Base-by-base conservation (phyloP, 2,797 vertebrate species). In the Rhinatrema bivittatum region DNA sequence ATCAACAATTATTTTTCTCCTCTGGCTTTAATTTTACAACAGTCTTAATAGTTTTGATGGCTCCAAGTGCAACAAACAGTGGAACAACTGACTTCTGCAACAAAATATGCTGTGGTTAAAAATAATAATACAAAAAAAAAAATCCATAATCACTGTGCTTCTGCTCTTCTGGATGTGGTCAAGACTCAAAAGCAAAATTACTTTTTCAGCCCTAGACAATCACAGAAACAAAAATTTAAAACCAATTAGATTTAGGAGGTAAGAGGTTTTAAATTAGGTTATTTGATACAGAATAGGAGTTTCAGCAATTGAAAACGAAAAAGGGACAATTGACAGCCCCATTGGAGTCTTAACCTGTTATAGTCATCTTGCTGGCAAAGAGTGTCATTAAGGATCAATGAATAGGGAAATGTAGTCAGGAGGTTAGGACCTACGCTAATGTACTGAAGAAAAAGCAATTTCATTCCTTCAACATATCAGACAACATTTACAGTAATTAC, bases 331-430 rank as follows among this genome's bases (percentile, higher is more conserved):
- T 21, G 7, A 18, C 21, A 18, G 10, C 21, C 24, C 22, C 10
- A 7, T 13, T 10, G 15, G 6, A 11, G n/a, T 17, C 5, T 5
- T 9, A 20, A 15, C 5, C 13, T 10, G 9, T 6, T n/a, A 14
- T n/a, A 10, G 24, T 10, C 24, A 17, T 2, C 32, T 28, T 48
- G 50, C 16, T 46, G 53, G 30, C 22, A 14, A 34, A 29, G 47
- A 55, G 32, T 36, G 19, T 32, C 30, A 17, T 41, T 12, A 17
- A 30, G 36, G 36, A 15, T 12, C 20, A 39, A 20, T 32, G 14
- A 18, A n/a, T 34, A 21, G 16, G 36, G 24, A 34, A 22, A 14
- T 1, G 2, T 18, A 16, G 2, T 17, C 17, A 18, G 42, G 37
- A 18, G 25, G n/a, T 10, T 29, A 18, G 27, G 7, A n/a, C n/a